Percentiles rank a stretch among this genome's conserved stretches.
Conservation (phyloP, 2,113 vertebrate species). For the Tyto alba region DNA sequence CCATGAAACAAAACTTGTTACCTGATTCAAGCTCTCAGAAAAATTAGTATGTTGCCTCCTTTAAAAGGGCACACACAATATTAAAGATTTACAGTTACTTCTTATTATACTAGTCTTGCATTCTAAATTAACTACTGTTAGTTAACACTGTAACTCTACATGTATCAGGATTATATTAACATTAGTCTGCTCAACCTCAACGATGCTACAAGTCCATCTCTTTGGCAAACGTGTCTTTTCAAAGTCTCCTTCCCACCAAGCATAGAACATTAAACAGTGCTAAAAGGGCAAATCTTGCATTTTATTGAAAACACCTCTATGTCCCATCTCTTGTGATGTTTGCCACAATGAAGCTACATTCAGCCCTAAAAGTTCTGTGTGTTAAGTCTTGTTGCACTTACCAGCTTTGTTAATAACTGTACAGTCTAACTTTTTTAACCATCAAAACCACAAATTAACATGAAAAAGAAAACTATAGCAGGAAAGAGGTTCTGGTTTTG, state of each 20-base stretch:
- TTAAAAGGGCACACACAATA: neutral
- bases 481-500: neutral
- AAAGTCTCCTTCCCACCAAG: neutral
- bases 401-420: neutral
- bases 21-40: neutral
- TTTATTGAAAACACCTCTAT: neutral
- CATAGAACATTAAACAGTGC: accelerated
- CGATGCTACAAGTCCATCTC: neutral
- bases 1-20: neutral
- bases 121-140: neutral
- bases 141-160: neutral
- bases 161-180: neutral
- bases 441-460: neutral
- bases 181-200: neutral
- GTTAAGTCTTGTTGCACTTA: neutral
- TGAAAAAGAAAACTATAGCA: neutral
- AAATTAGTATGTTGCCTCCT: neutral
- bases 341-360: neutral
- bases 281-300: neutral
- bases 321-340: neutral
- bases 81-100: neutral
- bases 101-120: neutral
- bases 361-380: neutral
- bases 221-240: accelerated
- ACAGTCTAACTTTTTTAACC: neutral